A percentile compares a stretch with the other conserved stretches of the same genome.
These are phyloP conservation scores for Triplophysa tibetana DNA, from an alignment of 2,113 vertebrate genomes.

Conservation along the genomic window DNA sequence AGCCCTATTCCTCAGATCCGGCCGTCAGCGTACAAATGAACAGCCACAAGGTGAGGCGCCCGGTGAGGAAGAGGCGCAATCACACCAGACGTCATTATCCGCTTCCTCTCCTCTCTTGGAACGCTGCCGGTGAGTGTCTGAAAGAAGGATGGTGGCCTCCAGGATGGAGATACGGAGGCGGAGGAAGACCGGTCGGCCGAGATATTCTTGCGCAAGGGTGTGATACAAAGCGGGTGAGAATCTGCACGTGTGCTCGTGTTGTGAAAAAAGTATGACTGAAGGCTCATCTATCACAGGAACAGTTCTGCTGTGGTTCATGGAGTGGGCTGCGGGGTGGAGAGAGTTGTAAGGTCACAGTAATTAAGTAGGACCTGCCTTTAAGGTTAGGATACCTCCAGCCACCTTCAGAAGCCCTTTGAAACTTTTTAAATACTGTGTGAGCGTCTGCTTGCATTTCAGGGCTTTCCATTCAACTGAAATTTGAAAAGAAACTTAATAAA, in stretches of 20 bases:
- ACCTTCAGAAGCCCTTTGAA: conserved; percentile 62
- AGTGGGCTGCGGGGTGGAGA: conserved; percentile 63
- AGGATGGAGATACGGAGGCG: conserved; percentile 39
- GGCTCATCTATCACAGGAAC: conserved; percentile 19
- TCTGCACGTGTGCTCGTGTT: conserved; percentile 7
- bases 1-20: conserved; percentile 36
- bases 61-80: conserved; percentile 43
- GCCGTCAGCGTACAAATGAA: conserved; percentile 44
- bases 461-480: too few relatives aligned
- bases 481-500: too few relatives aligned
- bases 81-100: conserved; percentile 53
- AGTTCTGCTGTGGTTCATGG: conserved; percentile 15
- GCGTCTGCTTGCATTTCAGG: background rate
- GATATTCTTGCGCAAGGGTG: conserved; percentile 32
- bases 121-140: conserved; percentile 18
- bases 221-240: conserved; percentile 11
- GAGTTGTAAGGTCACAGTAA: conserved; percentile 73
- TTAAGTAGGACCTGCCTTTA: conserved; percentile 70
- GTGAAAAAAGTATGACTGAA: conserved; percentile 34
- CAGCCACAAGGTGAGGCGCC: conserved; percentile 45
- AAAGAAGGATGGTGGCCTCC: conserved; percentile 24
- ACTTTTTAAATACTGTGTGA: conserved; percentile 58
- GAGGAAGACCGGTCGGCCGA: conserved; percentile 45
- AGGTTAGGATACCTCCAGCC: conserved; percentile 68
- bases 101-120: conserved; percentile 23